Evolutionary conservation across 2,113 vertebrate species (phyloP).

Genomic region (Larimichthys crocea): DNA sequence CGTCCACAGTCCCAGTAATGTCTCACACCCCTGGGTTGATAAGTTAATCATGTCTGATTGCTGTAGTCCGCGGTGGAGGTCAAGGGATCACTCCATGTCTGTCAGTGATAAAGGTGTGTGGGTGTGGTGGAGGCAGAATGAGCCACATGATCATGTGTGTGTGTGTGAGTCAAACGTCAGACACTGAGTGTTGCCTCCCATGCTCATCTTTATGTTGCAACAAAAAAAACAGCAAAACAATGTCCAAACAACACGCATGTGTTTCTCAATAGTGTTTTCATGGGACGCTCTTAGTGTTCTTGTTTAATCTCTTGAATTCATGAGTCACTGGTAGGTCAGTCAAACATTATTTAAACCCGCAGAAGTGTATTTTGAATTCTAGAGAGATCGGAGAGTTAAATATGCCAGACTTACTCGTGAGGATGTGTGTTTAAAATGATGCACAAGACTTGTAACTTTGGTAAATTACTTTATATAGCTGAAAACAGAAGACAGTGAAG

Average conservation of each 20-base stretch:
- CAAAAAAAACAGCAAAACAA: neutral
- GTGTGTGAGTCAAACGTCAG: constrained; percentile 1
- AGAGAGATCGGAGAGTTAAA: neutral
- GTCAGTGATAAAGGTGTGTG: constrained; percentile 47
- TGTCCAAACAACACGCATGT: neutral
- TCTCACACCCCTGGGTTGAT: constrained; percentile 28
- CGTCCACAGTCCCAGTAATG: neutral
- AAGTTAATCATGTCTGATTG: constrained; percentile 48
- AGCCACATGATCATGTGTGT: constrained; percentile 6
- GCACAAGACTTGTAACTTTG: neutral
- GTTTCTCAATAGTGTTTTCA: neutral
- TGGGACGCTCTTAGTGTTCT: no score
- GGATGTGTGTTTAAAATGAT: neutral
- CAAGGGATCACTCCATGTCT: constrained; percentile 38
- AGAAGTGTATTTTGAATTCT: neutral
- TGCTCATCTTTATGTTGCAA: neutral
- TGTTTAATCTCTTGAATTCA: neutral
- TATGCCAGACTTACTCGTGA: neutral
- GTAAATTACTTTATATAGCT: no score
- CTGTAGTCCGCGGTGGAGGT: constrained; percentile 49
- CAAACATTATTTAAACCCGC: constrained; percentile 1
- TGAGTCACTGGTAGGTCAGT: neutral
- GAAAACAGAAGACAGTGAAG: no score
- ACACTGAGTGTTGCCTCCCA: neutral
- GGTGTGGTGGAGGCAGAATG: neutral